Percentiles rank a stretch among this genome's conserved stretches.
phyloP scores from a whole-genome alignment of 2,797 vertebrate species.

The Rhinoraja longicauda region DNA sequence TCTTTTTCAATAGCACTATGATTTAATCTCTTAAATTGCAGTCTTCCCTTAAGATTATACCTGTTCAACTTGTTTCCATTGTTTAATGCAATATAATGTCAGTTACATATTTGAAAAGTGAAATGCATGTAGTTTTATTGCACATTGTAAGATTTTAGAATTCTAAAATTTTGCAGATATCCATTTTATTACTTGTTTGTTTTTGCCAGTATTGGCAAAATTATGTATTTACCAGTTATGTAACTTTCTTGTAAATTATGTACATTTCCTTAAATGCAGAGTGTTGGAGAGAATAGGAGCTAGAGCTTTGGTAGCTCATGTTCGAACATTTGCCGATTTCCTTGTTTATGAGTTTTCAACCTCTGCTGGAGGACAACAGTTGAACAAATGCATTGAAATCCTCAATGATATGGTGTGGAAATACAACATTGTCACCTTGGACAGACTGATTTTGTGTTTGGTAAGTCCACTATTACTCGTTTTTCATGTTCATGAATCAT shows the following conservation, averaged over 20 bases:
- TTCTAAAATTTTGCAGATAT: neutral
- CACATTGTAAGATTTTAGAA: neutral
- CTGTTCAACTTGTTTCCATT: neutral
- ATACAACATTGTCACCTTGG: constrained; percentile 96
- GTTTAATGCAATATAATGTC: neutral
- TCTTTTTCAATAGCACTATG: neutral
- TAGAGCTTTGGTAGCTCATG: constrained; percentile 88
- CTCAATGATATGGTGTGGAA: constrained; percentile 99
- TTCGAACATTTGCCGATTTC: constrained; percentile 95
- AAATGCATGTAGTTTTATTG: neutral
- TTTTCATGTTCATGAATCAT: neutral
- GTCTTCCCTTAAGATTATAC: neutral
- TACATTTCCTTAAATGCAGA: constrained; percentile 51
- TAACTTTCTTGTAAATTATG: constrained; percentile 16
- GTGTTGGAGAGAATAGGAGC: constrained; percentile 92
- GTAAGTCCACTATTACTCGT: constrained; percentile 56
- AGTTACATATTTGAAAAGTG: neutral
- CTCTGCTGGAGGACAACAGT: constrained; percentile 90
- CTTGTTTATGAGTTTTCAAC: constrained; percentile 97
- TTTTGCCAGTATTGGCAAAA: neutral
- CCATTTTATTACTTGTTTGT: neutral
- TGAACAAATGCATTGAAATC: constrained; percentile 98
- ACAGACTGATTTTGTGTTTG: constrained; percentile 90
- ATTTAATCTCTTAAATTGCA: neutral
- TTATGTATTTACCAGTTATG: neutral